Conservation (phyloP, 1,140 invertebrate species). For the Pseudomyrmex sp. region DNA sequence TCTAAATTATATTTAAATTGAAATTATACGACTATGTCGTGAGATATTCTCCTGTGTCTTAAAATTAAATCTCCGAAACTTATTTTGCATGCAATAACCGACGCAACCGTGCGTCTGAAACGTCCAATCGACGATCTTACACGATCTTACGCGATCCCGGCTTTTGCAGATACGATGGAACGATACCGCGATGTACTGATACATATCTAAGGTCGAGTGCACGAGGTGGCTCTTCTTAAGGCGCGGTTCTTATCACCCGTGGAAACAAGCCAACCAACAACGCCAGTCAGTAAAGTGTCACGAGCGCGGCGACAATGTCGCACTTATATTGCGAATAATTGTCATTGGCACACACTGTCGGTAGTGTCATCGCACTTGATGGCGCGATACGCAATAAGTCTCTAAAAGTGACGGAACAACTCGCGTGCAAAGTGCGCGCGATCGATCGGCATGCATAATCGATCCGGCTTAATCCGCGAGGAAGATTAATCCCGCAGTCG, state of each 20-base stretch:
- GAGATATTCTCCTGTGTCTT: no score
- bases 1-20: not conserved
- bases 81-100: no score
- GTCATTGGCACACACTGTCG: not conserved
- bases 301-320: constrained; percentile 57
- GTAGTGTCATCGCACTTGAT: constrained; percentile 41
- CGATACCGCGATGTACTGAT: constrained; percentile 14
- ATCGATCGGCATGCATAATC: constrained; percentile 12
- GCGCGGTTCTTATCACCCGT: constrained; percentile 42
- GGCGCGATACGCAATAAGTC: constrained; percentile 21
- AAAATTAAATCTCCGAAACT: no score
- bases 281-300: constrained; percentile 45
- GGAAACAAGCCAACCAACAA: constrained; percentile 30
- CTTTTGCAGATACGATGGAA: constrained; percentile 24
- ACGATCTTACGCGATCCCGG: constrained; percentile 14
- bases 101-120: no score
- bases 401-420: constrained; percentile 1
- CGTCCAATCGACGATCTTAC: not conserved
- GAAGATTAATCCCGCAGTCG: not conserved
- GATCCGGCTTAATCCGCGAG: constrained; percentile 1
- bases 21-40: not conserved
- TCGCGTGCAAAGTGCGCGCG: not conserved
- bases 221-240: constrained; percentile 42
- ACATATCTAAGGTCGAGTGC: constrained; percentile 50
- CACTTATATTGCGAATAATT: constrained; percentile 56